These are phyloP conservation scores for Palythoa grandiflora DNA, from an alignment of 92 coral and sea anemone genomes.

Conservation along the genomic window DNA sequence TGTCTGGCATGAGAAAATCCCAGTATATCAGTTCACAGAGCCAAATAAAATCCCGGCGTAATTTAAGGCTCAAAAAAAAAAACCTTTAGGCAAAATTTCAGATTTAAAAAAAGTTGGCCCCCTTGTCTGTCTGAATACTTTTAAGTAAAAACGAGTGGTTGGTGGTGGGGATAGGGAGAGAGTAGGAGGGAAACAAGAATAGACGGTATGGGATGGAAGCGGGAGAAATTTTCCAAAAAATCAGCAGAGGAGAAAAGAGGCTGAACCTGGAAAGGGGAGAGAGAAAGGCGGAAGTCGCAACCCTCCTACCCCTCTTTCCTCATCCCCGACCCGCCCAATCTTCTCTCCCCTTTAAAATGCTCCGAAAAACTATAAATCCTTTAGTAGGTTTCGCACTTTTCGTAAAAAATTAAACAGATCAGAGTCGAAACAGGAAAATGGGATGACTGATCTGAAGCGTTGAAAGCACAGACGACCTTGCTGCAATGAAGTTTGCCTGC, in stretches of 20 bases:
- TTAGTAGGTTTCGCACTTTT: background rate
- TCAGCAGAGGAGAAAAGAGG: too few relatives aligned
- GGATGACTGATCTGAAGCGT: constrained; percentile 14
- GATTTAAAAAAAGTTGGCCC: too few relatives aligned
- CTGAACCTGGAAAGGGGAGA: background rate
- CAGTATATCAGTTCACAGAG: too few relatives aligned
- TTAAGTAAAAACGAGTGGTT: background rate
- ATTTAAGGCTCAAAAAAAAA: too few relatives aligned
- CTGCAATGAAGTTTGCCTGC: constrained; percentile 6
- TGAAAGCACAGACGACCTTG: constrained; percentile 1
- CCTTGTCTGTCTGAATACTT: too few relatives aligned
- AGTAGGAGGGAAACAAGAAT: background rate
- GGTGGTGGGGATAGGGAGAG: background rate
- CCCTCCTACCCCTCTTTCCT: background rate
- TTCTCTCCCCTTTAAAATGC: background rate
- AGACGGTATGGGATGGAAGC: background rate
- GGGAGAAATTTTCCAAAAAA: too few relatives aligned
- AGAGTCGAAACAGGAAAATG: background rate
- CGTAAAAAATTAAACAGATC: background rate
- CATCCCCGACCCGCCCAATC: background rate
- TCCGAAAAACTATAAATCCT: background rate
- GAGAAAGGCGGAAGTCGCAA: background rate
- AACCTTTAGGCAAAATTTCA: too few relatives aligned
- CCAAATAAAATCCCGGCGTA: too few relatives aligned
- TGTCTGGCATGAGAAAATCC: too few relatives aligned